Evolutionary conservation across 2,888 invertebrate genomes (phyloP).

Genomic region (Plusia festucae): DNA sequence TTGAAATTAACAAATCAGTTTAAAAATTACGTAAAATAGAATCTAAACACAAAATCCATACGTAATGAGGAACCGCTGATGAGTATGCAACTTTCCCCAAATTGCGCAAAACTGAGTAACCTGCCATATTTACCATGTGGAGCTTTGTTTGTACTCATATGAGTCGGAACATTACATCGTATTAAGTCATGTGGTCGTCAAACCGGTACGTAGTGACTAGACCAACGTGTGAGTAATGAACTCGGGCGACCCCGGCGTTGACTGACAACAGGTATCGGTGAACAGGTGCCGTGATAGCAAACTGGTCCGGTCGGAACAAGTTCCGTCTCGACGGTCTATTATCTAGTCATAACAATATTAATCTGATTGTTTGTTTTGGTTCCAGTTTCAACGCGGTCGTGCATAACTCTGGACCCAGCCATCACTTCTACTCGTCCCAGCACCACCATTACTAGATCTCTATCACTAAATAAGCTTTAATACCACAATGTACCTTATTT

Average conservation of each 20-base stretch:
- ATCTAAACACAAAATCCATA: slow-evolving; percentile 52
- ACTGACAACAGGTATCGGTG: slow-evolving; percentile 62
- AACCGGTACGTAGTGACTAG: slow-evolving; percentile 74
- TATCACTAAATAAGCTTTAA: slow-evolving; percentile 46
- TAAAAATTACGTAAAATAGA: slow-evolving; percentile 44
- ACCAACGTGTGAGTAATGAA: slow-evolving; percentile 77
- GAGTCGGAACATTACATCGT: slow-evolving; percentile 63
- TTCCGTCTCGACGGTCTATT: slow-evolving; percentile 40
- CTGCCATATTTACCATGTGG: slow-evolving; percentile 64
- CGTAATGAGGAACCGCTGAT: slow-evolving; percentile 50
- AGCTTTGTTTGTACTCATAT: slow-evolving; percentile 67
- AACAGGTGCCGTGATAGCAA: slow-evolving; percentile 67
- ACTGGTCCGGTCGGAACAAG: slow-evolving; percentile 55
- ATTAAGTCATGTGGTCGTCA: slow-evolving; percentile 79
- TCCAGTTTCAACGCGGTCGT: slow-evolving; percentile 87
- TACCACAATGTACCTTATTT: slow-evolving; percentile 71
- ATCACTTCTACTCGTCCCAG: slow-evolving; percentile 82
- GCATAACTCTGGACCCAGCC: slow-evolving; percentile 85
- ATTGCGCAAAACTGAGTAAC: slow-evolving; percentile 71
- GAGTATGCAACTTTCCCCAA: slow-evolving; percentile 72
- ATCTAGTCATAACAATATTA: slow-evolving; percentile 43
- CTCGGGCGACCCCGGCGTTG: slow-evolving; percentile 74
- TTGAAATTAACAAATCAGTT: slow-evolving; percentile 1
- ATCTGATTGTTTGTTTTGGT: slow-evolving; percentile 59
- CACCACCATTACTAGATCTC: slow-evolving; percentile 77